phyloP scores from a whole-genome alignment of 2,888 invertebrate genomes.

The Tridacna gigas region DNA sequence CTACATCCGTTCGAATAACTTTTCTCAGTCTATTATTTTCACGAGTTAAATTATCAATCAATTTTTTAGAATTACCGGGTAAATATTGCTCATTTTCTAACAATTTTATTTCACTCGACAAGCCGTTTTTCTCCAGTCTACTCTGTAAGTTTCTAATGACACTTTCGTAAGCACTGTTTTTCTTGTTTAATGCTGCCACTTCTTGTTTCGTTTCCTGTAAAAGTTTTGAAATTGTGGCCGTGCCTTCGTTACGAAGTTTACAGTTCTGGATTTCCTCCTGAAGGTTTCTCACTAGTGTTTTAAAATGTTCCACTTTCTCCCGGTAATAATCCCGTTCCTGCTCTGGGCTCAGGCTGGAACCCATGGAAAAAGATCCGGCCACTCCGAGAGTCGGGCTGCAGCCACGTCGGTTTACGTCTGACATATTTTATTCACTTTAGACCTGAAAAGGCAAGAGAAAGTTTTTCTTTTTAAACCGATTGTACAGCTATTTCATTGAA shows the following conservation, averaged over 20 bases:
- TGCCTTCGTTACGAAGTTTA: constrained; percentile 74
- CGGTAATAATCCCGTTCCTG: constrained; percentile 59
- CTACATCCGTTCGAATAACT: constrained; percentile 57
- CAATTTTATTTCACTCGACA: constrained; percentile 68
- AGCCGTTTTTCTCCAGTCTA: constrained; percentile 69
- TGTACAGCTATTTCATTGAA: background rate
- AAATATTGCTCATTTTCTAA: constrained; percentile 77
- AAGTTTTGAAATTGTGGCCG: constrained; percentile 76
- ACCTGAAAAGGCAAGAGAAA: background rate
- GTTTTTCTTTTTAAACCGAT: background rate
- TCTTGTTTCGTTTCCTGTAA: constrained; percentile 76
- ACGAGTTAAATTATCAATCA: constrained; percentile 75
- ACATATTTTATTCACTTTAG: background rate
- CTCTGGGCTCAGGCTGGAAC: constrained; percentile 12
- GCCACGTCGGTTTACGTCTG: background rate
- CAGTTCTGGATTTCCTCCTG: constrained; percentile 71
- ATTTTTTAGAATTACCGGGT: constrained; percentile 75
- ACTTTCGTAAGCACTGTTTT: constrained; percentile 70
- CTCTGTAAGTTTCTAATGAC: constrained; percentile 75
- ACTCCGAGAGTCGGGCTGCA: background rate
- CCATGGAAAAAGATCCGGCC: background rate
- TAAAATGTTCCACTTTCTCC: constrained; percentile 71
- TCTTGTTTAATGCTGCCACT: constrained; percentile 66
- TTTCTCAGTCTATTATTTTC: constrained; percentile 76
- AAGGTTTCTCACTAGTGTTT: constrained; percentile 66